phyloP scores from a whole-genome alignment of 1,140 invertebrate species.

The Psix sp. region DNA sequence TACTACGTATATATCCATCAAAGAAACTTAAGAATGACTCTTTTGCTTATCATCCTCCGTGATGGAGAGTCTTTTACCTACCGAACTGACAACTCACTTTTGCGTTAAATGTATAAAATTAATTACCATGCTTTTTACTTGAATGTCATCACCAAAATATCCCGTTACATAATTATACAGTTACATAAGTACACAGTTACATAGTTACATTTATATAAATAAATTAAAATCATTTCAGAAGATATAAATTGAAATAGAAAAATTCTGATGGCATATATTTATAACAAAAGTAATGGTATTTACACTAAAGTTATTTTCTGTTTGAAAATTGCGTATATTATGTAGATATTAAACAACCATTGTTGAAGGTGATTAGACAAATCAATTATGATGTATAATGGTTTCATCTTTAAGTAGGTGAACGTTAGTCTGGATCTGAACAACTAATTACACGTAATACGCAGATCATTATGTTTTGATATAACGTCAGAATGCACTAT shows the following conservation, averaged over 20 bases:
- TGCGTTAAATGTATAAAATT: conserved; percentile 42
- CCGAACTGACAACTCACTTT: conserved; percentile 16
- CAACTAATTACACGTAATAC: conserved; percentile 52
- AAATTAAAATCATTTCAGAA: too few species aligned
- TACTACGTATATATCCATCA: conserved; percentile 41
- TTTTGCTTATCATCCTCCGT: conserved; percentile 55
- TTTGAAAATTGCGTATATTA: too few species aligned
- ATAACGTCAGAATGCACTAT: conserved; percentile 54
- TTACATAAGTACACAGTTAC: too few species aligned
- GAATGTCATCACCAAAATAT: too few species aligned
- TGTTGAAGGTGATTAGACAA: not conserved
- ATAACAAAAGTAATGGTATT: too few species aligned
- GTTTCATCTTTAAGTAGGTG: conserved; percentile 26
- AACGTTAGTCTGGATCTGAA: conserved; percentile 24
- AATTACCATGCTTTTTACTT: too few species aligned
- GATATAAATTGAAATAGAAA: too few species aligned
- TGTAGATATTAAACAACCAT: too few species aligned
- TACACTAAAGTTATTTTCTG: too few species aligned
- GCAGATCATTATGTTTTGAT: conserved; percentile 52
- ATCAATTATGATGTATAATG: conserved; percentile 4
- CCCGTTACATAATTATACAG: too few species aligned
- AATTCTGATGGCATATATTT: too few species aligned
- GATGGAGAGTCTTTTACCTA: conserved; percentile 20
- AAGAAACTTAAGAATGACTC: conserved; percentile 33
- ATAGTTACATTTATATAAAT: too few species aligned